Evolutionary conservation across 2,888 invertebrate genomes (phyloP).

Genomic region (Orthosia gothica): DNA sequence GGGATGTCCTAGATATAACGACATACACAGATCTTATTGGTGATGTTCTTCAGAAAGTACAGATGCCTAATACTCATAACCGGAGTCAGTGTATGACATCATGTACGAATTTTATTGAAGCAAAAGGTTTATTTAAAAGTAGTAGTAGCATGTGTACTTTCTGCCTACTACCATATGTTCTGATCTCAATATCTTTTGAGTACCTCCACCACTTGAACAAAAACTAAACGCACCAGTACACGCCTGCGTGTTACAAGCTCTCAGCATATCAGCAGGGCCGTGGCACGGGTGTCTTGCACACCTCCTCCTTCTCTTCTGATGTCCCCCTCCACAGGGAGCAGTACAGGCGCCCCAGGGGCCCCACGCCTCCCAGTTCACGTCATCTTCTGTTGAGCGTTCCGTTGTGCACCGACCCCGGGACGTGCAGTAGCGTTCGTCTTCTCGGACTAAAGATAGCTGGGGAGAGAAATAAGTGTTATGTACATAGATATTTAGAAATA

Average conservation of each 20-base stretch:
- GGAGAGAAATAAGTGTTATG: background rate
- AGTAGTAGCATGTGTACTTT: too few species aligned
- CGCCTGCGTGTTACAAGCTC: slow-evolving; percentile 94
- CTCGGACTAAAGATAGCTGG: slow-evolving; percentile 94
- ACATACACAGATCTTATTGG: too few species aligned
- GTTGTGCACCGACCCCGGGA: slow-evolving; percentile 93
- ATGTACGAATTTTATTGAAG: too few species aligned
- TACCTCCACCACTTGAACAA: too few species aligned
- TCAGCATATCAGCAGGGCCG: slow-evolving; percentile 92
- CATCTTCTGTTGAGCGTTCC: slow-evolving; percentile 75
- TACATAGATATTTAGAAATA: too few species aligned
- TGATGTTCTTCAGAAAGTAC: too few species aligned
- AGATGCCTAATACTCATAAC: too few species aligned
- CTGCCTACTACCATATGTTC: too few species aligned
- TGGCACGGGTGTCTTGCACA: slow-evolving; percentile 90
- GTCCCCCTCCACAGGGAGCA: slow-evolving; percentile 89
- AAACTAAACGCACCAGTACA: slow-evolving; percentile 84
- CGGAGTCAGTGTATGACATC: too few species aligned
- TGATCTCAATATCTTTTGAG: too few species aligned
- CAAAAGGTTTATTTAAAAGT: too few species aligned
- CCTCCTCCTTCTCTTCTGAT: slow-evolving; percentile 92
- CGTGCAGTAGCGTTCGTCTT: slow-evolving; percentile 95
- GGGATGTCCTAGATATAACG: too few species aligned
- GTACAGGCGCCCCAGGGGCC: slow-evolving; percentile 83
- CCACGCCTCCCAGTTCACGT: slow-evolving; percentile 83